These are phyloP conservation scores for Procambarus virginalis DNA, from an alignment of 1,140 invertebrate species.

Conservation along the genomic window DNA sequence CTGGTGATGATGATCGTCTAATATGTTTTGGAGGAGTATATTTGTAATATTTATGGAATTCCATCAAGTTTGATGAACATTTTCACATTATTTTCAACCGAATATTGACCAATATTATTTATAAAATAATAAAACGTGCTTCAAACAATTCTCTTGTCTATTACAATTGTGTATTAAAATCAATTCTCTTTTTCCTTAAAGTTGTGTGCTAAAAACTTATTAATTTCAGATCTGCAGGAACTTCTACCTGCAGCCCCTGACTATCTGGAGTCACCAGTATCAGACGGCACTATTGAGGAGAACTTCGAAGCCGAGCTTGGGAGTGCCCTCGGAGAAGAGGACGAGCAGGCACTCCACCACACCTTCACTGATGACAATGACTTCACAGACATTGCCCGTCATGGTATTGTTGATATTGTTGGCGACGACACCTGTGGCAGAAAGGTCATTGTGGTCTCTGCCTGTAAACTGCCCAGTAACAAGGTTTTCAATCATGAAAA, in stretches of 20 bases:
- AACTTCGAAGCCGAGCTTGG: constrained; percentile 90
- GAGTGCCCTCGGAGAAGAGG: constrained; percentile 73
- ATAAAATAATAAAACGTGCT: no score
- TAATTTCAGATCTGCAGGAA: constrained; percentile 46
- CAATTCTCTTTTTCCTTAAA: no score
- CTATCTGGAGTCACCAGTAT: constrained; percentile 85
- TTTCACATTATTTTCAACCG: no score
- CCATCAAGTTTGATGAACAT: no score
- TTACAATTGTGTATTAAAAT: no score
- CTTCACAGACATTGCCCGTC: constrained; percentile 85
- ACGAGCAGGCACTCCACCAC: constrained; percentile 74
- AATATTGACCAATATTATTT: no score
- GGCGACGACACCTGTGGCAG: constrained; percentile 93
- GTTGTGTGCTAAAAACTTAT: no score
- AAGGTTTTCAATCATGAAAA: constrained; percentile 88
- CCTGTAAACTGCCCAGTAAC: constrained; percentile 92
- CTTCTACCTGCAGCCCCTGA: constrained; percentile 73
- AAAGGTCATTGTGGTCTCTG: constrained; percentile 95
- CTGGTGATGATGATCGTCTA: no score
- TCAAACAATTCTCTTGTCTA: no score
- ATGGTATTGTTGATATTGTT: constrained; percentile 91
- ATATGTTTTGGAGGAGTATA: no score
- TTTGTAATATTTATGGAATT: no score
- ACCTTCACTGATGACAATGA: constrained; percentile 76
- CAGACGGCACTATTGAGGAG: constrained; percentile 92